phyloP scores from a whole-genome alignment of 2,797 vertebrate species.

The Lutjanus argentimaculatus region DNA sequence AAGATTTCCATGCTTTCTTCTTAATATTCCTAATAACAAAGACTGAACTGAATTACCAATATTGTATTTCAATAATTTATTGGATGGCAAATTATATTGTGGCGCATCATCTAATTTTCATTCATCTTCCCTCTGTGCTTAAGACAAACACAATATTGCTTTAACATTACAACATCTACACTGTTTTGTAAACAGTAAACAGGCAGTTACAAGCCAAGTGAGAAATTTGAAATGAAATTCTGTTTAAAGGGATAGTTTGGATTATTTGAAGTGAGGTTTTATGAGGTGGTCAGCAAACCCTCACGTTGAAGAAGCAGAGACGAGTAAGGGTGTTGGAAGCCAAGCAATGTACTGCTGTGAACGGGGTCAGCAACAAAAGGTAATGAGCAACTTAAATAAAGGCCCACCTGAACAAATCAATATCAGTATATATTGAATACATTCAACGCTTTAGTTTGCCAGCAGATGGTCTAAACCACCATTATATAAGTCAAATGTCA shows the following conservation, averaged over 20 bases:
- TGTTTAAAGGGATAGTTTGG: not conserved
- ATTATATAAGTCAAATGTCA: too few relatives aligned
- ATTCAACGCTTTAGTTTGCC: too few relatives aligned
- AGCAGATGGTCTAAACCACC: too few relatives aligned
- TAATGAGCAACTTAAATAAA: too few relatives aligned
- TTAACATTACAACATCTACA: slow-evolving; percentile 19
- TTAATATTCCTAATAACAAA: slow-evolving; percentile 13
- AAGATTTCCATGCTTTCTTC: slow-evolving; percentile 22
- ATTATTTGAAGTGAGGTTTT: too few relatives aligned
- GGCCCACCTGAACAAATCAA: too few relatives aligned
- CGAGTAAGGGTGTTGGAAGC: too few relatives aligned
- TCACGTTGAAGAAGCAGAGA: too few relatives aligned
- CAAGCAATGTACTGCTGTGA: too few relatives aligned
- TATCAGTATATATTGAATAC: too few relatives aligned
- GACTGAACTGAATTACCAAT: not conserved
- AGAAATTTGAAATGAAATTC: slow-evolving; percentile 24
- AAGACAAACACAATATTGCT: slow-evolving; percentile 20
- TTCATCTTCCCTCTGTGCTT: slow-evolving; percentile 6
- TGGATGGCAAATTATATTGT: slow-evolving; percentile 10
- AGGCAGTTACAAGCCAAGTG: slow-evolving; percentile 25
- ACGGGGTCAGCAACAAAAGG: too few relatives aligned
- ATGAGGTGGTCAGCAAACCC: too few relatives aligned
- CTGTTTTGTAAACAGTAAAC: slow-evolving; percentile 16
- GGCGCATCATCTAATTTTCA: slow-evolving; percentile 29
- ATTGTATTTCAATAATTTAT: slow-evolving; percentile 43